These are phyloP conservation scores for Fopius arisanus DNA, from an alignment of 1,140 invertebrate species.

Conservation along the genomic window DNA sequence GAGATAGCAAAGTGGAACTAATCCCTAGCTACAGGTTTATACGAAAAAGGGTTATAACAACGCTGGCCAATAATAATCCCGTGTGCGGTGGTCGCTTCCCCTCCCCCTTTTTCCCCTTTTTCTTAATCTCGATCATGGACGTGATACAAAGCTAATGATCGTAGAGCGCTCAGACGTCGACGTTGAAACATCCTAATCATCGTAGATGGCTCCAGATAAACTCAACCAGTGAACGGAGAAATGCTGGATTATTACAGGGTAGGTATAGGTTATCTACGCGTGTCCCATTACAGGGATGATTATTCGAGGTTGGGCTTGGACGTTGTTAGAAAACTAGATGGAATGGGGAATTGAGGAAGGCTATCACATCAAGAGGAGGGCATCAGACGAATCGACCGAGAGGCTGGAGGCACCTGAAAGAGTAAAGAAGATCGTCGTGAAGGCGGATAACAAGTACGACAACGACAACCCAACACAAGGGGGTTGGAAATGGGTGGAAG, in stretches of 20 bases:
- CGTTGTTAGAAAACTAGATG: constrained; percentile 1
- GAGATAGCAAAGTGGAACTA: not conserved
- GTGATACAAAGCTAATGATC: constrained; percentile 10
- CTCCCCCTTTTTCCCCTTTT: constrained; percentile 1
- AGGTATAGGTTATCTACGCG: constrained; percentile 26
- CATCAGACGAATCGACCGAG: not conserved
- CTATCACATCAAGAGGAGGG: not conserved
- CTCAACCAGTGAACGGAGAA: not conserved
- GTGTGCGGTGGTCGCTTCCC: not conserved
- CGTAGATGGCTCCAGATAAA: constrained; percentile 38
- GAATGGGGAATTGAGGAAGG: not conserved
- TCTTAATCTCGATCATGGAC: constrained; percentile 9
- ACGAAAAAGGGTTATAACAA: not conserved
- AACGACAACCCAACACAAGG: constrained; percentile 4
- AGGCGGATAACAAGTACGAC: constrained; percentile 4
- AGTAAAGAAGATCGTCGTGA: not conserved
- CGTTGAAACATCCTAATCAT: constrained; percentile 40
- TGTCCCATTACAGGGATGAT: constrained; percentile 45
- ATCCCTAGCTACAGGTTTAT: not conserved
- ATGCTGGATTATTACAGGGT: constrained; percentile 11
- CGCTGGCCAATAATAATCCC: not conserved
- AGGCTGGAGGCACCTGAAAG: not conserved
- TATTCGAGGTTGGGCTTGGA: constrained; percentile 37
- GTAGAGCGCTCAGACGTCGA: not conserved
- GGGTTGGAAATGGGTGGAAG: not conserved